Evolutionary conservation across 64 coral and sea anemone species (phyloP), one percentile per base, ranked within the genome.

Genomic region (Porites lutea): DNA sequence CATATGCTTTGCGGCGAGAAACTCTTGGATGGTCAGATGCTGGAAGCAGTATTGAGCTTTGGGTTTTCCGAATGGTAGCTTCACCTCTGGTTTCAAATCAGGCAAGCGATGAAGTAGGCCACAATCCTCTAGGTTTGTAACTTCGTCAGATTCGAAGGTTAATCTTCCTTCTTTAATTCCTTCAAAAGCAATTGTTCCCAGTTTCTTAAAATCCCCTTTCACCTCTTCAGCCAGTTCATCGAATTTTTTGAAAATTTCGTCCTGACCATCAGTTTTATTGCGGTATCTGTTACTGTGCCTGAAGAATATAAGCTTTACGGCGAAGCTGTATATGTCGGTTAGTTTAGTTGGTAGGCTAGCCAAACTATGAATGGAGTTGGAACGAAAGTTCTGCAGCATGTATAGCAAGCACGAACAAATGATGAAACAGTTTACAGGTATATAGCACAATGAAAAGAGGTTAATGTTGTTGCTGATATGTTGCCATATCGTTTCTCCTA

Each of bases 21-120:
- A 92, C 22, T 96, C 94, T 27, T 96, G 94, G n/a, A 96, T 48
- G 13, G 94, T 96, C 20, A 96, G 55, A 67, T 96, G 94, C 44
- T 87, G 72, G 20, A 96, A 96, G 44, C 85, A 92, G 45, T 55
- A 96, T 15, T 89, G 65, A 8, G 68, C 71, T 48, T 55, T 59
- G 43, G 54, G 57, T 1, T 8, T 22, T 23, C 9, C 23, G 3
- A 57, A 57, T 57, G 5, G 54, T 16, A 4, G 13, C 7, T 55
- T 79, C 0, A 16, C 8, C 9, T 6, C 13, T 70, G 37, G 15
- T n/a, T 74, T 43, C 13, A 51, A 23, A 44, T 92, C 67, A 6
- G 83, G 83, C 18, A 96, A 83, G 13, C 55, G 55, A 64, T 96
- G 89, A 65, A 96, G 82, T 8, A 96, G 47, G 7, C 89, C 83